These are phyloP conservation scores for Idris sp. DNA, from an alignment of 1,140 invertebrate genomes.

Conservation along the genomic window DNA sequence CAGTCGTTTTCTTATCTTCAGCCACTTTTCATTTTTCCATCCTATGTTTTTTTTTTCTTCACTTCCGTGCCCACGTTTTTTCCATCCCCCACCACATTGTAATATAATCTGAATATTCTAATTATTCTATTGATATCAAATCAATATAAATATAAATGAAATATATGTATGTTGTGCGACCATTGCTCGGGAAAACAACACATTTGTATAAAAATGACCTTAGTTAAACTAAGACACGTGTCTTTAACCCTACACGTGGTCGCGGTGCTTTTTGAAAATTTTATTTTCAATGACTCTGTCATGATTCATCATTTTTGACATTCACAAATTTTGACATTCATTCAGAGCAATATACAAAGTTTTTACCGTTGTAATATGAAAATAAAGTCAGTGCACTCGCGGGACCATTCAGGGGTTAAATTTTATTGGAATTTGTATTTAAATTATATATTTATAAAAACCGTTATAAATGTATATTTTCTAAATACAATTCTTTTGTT, in stretches of 20 bases:
- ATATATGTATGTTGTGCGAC: slow-evolving; percentile 42
- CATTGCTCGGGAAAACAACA: slow-evolving; percentile 55
- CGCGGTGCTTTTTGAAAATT: slow-evolving; percentile 1
- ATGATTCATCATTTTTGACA: too few relatives aligned
- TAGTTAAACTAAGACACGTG: slow-evolving; percentile 36
- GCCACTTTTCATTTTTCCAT: too few relatives aligned
- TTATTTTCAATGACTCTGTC: background rate
- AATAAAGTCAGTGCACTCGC: too few relatives aligned
- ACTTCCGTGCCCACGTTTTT: slow-evolving; percentile 12
- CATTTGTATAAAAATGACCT: slow-evolving; percentile 45
- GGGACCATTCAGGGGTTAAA: too few relatives aligned
- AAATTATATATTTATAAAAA: too few relatives aligned
- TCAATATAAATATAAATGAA: slow-evolving; percentile 48
- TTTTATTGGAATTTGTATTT: slow-evolving; percentile 36
- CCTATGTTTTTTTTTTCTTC: too few relatives aligned
- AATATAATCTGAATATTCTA: slow-evolving; percentile 55
- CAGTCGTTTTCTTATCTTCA: too few relatives aligned
- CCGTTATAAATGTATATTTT: too few relatives aligned
- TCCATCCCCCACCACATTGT: slow-evolving; percentile 39
- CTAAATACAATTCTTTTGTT: slow-evolving; percentile 41
- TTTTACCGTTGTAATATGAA: too few relatives aligned
- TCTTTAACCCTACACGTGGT: slow-evolving; percentile 12
- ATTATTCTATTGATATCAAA: slow-evolving; percentile 60
- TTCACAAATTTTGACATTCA: too few relatives aligned
- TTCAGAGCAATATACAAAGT: too few relatives aligned